Evolutionary conservation across 2,888 invertebrate species (phyloP).

Genomic region (Drosophila melanocephala): DNA sequence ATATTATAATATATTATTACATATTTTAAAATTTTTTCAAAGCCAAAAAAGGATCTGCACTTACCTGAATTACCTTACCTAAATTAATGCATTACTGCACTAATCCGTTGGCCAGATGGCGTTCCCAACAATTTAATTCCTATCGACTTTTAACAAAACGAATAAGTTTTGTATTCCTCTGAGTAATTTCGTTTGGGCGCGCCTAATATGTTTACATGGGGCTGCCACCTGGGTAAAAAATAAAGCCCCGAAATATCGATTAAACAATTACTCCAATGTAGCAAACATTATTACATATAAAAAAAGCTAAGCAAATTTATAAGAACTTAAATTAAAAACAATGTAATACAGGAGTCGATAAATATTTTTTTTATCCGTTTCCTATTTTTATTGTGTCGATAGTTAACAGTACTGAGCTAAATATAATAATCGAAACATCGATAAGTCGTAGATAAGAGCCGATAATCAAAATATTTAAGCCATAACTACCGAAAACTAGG

Average conservation of each 20-base stretch:
- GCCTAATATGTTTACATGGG: not conserved
- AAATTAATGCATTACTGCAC: not conserved
- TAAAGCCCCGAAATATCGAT: not conserved
- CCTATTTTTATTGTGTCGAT: not conserved
- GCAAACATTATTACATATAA: not conserved
- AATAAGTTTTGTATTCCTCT: not conserved
- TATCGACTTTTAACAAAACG: not conserved
- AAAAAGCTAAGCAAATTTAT: not conserved
- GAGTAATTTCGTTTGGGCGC: not conserved
- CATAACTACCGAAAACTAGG: constrained; percentile 16
- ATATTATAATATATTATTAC: no score
- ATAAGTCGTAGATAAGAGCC: not conserved
- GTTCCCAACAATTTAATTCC: not conserved
- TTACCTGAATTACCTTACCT: no score
- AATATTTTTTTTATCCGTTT: not conserved
- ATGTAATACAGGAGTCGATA: not conserved
- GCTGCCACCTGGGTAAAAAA: not conserved
- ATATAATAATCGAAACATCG: constrained; percentile 9
- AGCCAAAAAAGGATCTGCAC: not conserved
- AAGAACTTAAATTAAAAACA: not conserved
- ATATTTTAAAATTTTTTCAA: not conserved
- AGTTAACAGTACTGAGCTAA: not conserved
- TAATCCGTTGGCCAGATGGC: not conserved
- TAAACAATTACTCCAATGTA: not conserved
- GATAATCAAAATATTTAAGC: constrained; percentile 24